Evolutionary conservation across 2,888 invertebrate genomes (phyloP), one percentile per base, ranked within the genome.

Genomic region (Rhamphomyia laevipes): DNA sequence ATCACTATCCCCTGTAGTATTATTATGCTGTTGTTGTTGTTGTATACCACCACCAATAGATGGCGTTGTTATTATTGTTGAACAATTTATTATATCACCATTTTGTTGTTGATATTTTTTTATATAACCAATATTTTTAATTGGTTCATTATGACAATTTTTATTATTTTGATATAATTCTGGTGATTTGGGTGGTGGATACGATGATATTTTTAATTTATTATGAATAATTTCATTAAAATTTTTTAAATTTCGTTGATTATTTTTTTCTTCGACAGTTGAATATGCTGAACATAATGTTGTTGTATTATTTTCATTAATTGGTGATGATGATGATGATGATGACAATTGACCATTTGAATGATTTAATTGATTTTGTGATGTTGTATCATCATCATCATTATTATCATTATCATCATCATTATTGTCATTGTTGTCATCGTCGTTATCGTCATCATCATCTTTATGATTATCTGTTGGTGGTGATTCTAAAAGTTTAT

Each of bases 1-100:
- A 64, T 69, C 70, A 64, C 65, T 67, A 57, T 68, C 68, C 47
- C 16, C 11, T 40, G 40, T 40, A 11, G 18, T 12, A 18, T 18
- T 40, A 40, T 40, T 18, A 5, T 18, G 3, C 16, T 40, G 7
- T 18, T 21, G 18, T 40, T 46, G n/a, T 41, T 40, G 5, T 35
- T 21, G 5, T 45, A 23, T 45, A 35, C n/a, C 13, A 13, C 9
- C 9, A 35, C n/a, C n/a, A 35, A 4, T 35, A n/a, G 9, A 4
- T n/a, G 35, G n/a, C 4, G n/a, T 35, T 35, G n/a, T n/a, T n/a
- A 2, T 35, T 35, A n/a, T 35, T n/a, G 12, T n/a, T n/a, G n/a
- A 35, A 35, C 35, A 13, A 35, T 35, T 35, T 33, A 5, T 33
- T n/a, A n/a, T 35, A 35, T 35, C n/a, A n/a, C n/a, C 35, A n/a